Base-by-base conservation (phyloP, 2,797 vertebrate species). In the Bovichtus variegatus region DNA sequence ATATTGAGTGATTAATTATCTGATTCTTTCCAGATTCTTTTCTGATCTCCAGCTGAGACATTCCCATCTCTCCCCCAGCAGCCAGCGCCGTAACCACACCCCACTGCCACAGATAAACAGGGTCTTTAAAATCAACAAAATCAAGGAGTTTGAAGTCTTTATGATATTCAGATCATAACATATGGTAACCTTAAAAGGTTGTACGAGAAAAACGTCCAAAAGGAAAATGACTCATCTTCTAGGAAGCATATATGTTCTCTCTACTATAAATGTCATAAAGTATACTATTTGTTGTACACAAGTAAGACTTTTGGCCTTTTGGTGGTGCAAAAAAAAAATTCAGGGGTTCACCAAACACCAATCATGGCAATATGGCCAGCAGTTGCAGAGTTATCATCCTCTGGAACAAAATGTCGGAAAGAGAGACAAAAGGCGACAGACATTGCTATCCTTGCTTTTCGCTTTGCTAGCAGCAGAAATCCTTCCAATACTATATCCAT, bases 141-240 rank as follows among this genome's bases (percentile, higher is more conserved):
- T 36, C n/a, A 29, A 13, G 43, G 7, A 18, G 0, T n/a, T n/a
- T 47, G 2, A 63, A 0, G 0, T 19, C 43, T 9, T 29, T 19
- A 50, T n/a, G 18, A n/a, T 9, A 53, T 21, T 41, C 25, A 19
- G 23, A 50, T 15, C 7, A 11, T 27, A 15, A 27, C 4, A 49
- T 49, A 38, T 38, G 5, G 5, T 16, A 16, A 9, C 13, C 29
- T 34, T 36, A 11, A 38, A 38, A 11, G 31, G 15, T 23, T 13
- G 21, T 6, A 19, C 3, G 23, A 49, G 13, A 64, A 11, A 25
- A 8, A 41, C 11, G 0, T n/a, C 18, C 10, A 0, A 0, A 38
- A 38, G 13, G 15, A 6, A 46, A 12, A 57, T 0, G 0, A 23
- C 44, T 44, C 38, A 44, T 46, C 40, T n/a, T 34, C 0, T 7